phyloP scores from a whole-genome alignment of 1,140 invertebrate genomes.

The Drosophila sp. region DNA sequence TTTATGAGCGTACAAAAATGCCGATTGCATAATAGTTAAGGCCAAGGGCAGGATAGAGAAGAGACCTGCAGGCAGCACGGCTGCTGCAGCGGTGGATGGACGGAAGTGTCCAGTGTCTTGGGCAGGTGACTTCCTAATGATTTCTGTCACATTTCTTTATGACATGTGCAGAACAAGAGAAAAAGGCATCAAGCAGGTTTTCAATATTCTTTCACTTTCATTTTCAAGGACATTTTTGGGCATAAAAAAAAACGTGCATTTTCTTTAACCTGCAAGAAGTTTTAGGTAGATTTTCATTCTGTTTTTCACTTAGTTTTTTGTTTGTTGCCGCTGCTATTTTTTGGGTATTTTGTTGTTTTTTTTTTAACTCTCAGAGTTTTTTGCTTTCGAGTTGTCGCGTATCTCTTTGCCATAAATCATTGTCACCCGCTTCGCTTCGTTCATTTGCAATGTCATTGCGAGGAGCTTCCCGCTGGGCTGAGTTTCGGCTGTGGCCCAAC shows the following conservation, averaged over 20 bases:
- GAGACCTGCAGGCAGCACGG: background rate
- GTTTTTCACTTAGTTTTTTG: conserved; percentile 23
- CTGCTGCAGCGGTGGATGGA: background rate
- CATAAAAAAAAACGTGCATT: conserved; percentile 58
- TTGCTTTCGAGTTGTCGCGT: conserved; percentile 74
- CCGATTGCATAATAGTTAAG: conserved; percentile 68
- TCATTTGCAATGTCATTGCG: conserved; percentile 75
- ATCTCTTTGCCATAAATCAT: conserved; percentile 83
- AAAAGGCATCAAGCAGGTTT: conserved; percentile 62
- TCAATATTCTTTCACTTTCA: conserved; percentile 51
- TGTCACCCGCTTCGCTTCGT: conserved; percentile 78
- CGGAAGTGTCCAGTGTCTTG: conserved; percentile 25
- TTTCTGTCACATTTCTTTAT: conserved; percentile 54
- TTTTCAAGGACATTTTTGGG: conserved; percentile 69
- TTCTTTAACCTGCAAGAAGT: conserved; percentile 15
- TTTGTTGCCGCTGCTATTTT: conserved; percentile 27
- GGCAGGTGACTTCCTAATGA: conserved; percentile 76
- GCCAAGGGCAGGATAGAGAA: conserved; percentile 22
- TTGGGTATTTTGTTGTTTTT: conserved; percentile 35
- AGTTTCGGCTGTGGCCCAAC: conserved; percentile 44
- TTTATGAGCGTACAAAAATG: conserved; percentile 78
- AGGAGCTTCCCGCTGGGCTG: conserved; percentile 78
- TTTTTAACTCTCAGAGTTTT: conserved; percentile 62
- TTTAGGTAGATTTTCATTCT: conserved; percentile 10
- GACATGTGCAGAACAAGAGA: conserved; percentile 61